Conservation (phyloP, 1,140 invertebrate genomes). For the Olivierus martensii region DNA sequence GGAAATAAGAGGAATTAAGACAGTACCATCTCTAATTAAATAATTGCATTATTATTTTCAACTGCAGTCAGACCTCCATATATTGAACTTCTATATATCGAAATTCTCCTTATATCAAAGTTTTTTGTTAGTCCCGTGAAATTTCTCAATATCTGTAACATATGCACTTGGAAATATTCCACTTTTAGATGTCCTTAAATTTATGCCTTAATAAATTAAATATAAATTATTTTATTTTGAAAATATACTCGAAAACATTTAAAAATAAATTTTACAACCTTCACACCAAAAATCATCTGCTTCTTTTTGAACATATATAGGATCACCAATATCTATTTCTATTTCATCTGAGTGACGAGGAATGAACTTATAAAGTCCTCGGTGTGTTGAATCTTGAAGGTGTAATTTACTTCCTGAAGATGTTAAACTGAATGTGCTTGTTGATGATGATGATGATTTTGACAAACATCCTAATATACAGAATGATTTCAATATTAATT, state of each 20-base stretch:
- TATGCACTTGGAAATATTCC: constrained; percentile 95
- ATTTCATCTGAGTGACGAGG: constrained; percentile 89
- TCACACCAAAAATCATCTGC: constrained; percentile 96
- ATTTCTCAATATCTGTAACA: constrained; percentile 90
- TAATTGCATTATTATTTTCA: no score
- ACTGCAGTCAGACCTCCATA: no score
- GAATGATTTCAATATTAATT: no score
- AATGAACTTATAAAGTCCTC: constrained; percentile 88
- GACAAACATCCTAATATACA: not conserved
- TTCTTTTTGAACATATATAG: constrained; percentile 90
- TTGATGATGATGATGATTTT: not conserved
- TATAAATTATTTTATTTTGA: not conserved
- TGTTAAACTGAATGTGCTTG: constrained; percentile 2
- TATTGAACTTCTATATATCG: no score
- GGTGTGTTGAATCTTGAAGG: constrained; percentile 83
- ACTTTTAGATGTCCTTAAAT: constrained; percentile 75
- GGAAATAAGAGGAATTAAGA: no score
- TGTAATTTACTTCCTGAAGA: constrained; percentile 37
- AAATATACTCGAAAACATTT: not conserved
- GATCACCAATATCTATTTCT: constrained; percentile 92
- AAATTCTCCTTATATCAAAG: no score
- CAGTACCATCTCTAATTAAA: no score
- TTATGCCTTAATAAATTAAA: constrained; percentile 52
- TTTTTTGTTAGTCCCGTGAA: no score
- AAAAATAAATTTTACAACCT: constrained; percentile 35